These are phyloP conservation scores for Diabrotica balteata DNA, from an alignment of 2,888 invertebrate species.

Conservation along the genomic window DNA sequence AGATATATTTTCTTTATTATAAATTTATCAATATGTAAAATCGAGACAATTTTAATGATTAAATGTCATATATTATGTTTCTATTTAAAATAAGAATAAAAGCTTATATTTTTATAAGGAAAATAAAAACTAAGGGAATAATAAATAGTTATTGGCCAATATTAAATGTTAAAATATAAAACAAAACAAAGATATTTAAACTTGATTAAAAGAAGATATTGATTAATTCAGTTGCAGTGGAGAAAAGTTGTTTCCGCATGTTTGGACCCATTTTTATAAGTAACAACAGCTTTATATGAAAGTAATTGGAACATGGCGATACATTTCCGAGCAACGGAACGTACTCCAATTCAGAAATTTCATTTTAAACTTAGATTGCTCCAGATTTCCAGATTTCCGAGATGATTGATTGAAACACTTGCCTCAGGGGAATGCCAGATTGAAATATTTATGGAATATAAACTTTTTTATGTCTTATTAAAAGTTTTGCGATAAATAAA, in stretches of 20 bases:
- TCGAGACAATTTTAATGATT: too few relatives aligned
- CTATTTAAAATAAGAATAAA: too few relatives aligned
- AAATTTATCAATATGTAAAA: too few relatives aligned
- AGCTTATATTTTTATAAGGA: too few relatives aligned
- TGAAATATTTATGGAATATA: slow-evolving; percentile 41
- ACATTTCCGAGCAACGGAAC: slow-evolving; percentile 31
- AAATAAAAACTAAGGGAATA: too few relatives aligned
- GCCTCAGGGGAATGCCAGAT: slow-evolving; percentile 29
- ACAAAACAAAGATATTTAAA: not conserved
- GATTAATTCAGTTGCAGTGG: slow-evolving; percentile 22
- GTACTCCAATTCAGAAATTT: slow-evolving; percentile 35
- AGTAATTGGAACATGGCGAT: slow-evolving; percentile 29
- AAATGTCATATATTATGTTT: too few relatives aligned
- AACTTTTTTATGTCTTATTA: slow-evolving; percentile 41
- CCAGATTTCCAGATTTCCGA: slow-evolving; percentile 39
- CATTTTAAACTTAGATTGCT: slow-evolving; percentile 42
- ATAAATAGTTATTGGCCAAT: too few relatives aligned
- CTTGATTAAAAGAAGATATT: slow-evolving; percentile 13
- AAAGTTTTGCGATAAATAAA: slow-evolving; percentile 39
- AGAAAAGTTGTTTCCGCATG: slow-evolving; percentile 20
- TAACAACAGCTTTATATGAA: slow-evolving; percentile 24
- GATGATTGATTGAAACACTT: slow-evolving; percentile 40
- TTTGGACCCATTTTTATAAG: slow-evolving; percentile 14
- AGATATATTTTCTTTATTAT: too few relatives aligned
- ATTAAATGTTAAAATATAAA: too few relatives aligned